phyloP scores from a whole-genome alignment of 2,888 invertebrate species.

The Anoplius nigerrimus region DNA sequence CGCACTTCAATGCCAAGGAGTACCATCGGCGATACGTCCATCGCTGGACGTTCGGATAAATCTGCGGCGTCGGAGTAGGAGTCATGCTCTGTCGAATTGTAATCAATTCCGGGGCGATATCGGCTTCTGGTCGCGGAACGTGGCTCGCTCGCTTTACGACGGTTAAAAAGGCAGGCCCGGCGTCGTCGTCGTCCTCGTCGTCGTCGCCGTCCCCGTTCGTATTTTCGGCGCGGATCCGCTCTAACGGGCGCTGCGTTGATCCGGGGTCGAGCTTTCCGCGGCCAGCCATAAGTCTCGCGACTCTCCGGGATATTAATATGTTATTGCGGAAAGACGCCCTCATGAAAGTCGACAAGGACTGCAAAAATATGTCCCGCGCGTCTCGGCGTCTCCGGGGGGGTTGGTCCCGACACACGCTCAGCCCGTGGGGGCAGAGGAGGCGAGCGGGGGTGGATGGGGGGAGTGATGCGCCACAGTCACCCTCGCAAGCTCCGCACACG shows the following conservation, averaged over 20 bases:
- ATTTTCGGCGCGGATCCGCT: conserved; percentile 45
- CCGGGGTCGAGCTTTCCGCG: conserved; percentile 63
- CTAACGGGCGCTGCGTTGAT: conserved; percentile 66
- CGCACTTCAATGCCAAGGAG: too few species aligned
- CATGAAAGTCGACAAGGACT: conserved; percentile 75
- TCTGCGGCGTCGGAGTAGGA: neutral
- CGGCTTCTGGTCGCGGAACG: conserved; percentile 59
- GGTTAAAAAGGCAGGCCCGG: conserved; percentile 52
- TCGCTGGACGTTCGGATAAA: neutral
- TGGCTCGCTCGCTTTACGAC: conserved; percentile 70
- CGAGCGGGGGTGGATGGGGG: too few species aligned
- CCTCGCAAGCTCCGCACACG: neutral
- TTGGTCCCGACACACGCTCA: conserved; percentile 1
- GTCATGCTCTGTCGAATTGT: conserved; percentile 37
- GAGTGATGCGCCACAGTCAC: neutral
- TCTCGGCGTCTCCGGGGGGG: conserved; percentile 44
- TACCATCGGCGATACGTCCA: too few species aligned
- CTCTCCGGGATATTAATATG: conserved; percentile 72
- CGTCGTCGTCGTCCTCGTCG: conserved; percentile 24
- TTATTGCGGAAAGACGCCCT: conserved; percentile 74
- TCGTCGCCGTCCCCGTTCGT: conserved; percentile 14
- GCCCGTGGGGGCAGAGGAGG: neutral
- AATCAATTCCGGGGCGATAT: conserved; percentile 56
- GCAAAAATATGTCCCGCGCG: conserved; percentile 71
- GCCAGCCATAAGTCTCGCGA: conserved; percentile 65